Conservation (phyloP, 2,113 vertebrate genomes). For the Riparia riparia region DNA sequence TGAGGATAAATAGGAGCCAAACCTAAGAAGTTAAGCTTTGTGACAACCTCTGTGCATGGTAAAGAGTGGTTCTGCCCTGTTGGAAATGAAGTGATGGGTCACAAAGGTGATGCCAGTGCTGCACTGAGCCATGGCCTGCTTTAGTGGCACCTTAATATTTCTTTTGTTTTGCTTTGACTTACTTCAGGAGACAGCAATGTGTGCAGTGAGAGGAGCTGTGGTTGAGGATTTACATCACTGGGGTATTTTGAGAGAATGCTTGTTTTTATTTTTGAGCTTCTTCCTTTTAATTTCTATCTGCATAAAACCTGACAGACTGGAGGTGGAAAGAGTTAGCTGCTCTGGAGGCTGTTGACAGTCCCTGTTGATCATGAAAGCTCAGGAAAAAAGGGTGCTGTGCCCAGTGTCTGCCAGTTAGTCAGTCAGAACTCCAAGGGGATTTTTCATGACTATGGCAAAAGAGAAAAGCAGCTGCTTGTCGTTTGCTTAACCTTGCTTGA, state of each 20-base stretch:
- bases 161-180: neutral
- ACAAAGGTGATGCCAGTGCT: neutral
- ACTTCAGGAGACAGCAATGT: neutral
- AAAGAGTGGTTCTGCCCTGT: neutral
- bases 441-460: neutral
- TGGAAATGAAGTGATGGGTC: neutral
- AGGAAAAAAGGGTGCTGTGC: neutral
- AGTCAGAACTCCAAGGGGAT: neutral
- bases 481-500: slow-evolving; percentile 42
- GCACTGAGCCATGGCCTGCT: neutral
- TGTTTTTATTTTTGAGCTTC: neutral
- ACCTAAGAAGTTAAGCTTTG: neutral
- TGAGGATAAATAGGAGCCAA: neutral
- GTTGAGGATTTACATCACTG: neutral
- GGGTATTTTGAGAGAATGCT: neutral
- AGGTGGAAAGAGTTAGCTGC: neutral
- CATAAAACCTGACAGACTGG: neutral
- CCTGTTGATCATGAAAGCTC: neutral
- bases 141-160: neutral
- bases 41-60: neutral
- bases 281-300: neutral
- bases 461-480: slow-evolving; percentile 44
- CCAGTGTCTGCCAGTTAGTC: neutral
- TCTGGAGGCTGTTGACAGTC: neutral
- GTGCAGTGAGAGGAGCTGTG: neutral